Conservation (phyloP, 2,888 invertebrate species). For the Bellardia bayeri region DNA sequence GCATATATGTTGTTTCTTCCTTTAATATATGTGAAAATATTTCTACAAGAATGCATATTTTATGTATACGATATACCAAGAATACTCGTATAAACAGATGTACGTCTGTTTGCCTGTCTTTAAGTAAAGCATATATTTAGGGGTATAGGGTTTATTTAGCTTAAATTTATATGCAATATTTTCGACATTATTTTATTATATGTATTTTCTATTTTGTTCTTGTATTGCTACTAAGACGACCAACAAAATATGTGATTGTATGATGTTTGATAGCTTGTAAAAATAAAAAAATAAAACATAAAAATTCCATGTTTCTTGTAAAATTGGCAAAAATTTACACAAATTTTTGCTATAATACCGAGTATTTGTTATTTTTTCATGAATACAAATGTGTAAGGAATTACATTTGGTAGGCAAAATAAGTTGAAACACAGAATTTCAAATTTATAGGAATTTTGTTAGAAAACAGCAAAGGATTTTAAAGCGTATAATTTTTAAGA, state of each 20-base stretch:
- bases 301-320: slow-evolving; percentile 19
- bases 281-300: neutral
- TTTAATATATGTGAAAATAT: slow-evolving; percentile 55
- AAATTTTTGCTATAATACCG: slow-evolving; percentile 24
- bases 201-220: slow-evolving; percentile 3
- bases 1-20: neutral
- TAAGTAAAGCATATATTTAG: slow-evolving; percentile 4
- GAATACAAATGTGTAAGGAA: slow-evolving; percentile 31
- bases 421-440: neutral
- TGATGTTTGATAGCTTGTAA: slow-evolving; percentile 41
- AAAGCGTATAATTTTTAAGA: neutral
- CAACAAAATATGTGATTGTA: slow-evolving; percentile 33
- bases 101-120: neutral
- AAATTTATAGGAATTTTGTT: slow-evolving; percentile 7
- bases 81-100: slow-evolving; percentile 2
- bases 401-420: neutral
- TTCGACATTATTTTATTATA: slow-evolving; percentile 30
- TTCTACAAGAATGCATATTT: slow-evolving; percentile 57
- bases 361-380: slow-evolving; percentile 24
- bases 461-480: neutral
- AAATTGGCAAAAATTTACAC: slow-evolving; percentile 12
- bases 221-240: neutral
- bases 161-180: slow-evolving; percentile 29
- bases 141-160: slow-evolving; percentile 7
- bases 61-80: neutral